Percentiles rank a stretch among this genome's conserved stretches.
Evolutionary conservation across 2,888 invertebrate species (phyloP).

Genomic region (Eugnorisma glareosa): DNA sequence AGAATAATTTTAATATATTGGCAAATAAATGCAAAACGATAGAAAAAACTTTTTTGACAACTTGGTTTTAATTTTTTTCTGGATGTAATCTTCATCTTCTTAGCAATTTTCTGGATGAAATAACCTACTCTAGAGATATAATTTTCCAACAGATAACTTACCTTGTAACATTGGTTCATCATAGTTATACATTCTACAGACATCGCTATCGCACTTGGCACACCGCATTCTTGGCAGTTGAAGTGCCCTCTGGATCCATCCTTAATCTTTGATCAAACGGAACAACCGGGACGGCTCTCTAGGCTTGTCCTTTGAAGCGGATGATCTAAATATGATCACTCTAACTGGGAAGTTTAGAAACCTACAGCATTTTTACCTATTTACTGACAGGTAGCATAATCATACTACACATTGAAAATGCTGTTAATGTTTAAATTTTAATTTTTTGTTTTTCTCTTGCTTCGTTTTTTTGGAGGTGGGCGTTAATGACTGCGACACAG

Average conservation of each 20-base stretch:
- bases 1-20: too few relatives aligned
- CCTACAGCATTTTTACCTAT: neutral
- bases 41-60: neutral
- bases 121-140: neutral
- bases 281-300: conserved; percentile 13
- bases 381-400: neutral
- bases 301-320: conserved; percentile 20
- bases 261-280: conserved; percentile 55
- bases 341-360: conserved; percentile 2
- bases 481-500: too few relatives aligned
- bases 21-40: neutral
- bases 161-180: neutral
- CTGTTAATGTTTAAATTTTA: too few relatives aligned
- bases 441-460: too few relatives aligned
- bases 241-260: conserved; percentile 22
- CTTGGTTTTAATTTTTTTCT: neutral
- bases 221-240: conserved; percentile 25
- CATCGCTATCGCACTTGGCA: conserved; percentile 7
- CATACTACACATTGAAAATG: too few relatives aligned
- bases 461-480: too few relatives aligned
- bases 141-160: neutral
- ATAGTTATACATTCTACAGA: neutral
- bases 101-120: too few relatives aligned
- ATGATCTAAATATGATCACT: conserved; percentile 6
- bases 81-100: too few relatives aligned